Evolutionary conservation across 2,113 vertebrate genomes (phyloP).

Genomic region (Rhodinocichla rosea): DNA sequence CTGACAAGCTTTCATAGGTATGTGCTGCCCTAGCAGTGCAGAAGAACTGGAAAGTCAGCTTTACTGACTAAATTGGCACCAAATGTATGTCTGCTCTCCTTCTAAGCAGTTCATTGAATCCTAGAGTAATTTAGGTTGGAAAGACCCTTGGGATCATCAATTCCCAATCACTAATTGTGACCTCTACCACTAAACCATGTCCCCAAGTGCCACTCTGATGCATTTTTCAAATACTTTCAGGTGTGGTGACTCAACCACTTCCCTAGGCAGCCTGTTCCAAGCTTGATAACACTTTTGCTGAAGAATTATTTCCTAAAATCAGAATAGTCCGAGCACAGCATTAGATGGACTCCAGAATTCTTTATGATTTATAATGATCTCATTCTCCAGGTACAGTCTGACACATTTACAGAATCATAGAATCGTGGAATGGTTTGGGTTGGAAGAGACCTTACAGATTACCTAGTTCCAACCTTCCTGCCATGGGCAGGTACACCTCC

Average conservation of each 20-base stretch:
- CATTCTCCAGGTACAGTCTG: neutral
- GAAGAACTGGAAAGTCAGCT: neutral
- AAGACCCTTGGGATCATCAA: neutral
- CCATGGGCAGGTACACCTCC: neutral
- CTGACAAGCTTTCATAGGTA: neutral
- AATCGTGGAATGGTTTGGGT: neutral
- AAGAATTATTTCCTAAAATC: neutral
- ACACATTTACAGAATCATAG: neutral
- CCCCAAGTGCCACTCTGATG: fast-evolving
- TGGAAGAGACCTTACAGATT: neutral
- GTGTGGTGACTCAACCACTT: neutral
- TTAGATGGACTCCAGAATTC: neutral
- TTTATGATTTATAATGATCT: neutral
- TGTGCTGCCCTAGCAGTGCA: neutral
- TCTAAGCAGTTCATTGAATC: neutral
- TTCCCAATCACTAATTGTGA: fast-evolving
- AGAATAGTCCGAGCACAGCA: neutral
- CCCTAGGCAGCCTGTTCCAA: neutral
- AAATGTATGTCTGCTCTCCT: neutral
- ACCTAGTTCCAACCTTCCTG: neutral
- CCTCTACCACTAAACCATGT: neutral
- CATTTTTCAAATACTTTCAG: neutral
- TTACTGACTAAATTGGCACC: neutral
- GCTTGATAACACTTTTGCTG: neutral
- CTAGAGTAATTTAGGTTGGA: neutral